These are phyloP conservation scores for Phalacrocorax pelagicus DNA, from an alignment of 2,113 vertebrate genomes.

Conservation along the genomic window DNA sequence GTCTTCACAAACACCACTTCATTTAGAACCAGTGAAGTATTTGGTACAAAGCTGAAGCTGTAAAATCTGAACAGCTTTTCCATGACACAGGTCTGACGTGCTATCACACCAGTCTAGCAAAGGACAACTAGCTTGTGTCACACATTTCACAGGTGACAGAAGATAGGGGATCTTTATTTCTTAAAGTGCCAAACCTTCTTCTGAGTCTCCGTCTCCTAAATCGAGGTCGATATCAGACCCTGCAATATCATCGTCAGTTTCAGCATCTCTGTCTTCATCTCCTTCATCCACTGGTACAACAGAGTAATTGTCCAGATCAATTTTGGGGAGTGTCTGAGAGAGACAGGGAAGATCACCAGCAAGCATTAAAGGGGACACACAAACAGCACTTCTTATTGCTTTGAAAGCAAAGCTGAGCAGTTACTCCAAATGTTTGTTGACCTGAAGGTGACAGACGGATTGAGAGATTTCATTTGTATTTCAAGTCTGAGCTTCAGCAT, in stretches of 20 bases:
- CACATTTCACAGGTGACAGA: not conserved
- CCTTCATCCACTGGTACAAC: conserved; percentile 86
- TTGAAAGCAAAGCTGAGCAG: not conserved
- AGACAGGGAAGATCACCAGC: not conserved
- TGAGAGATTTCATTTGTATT: not conserved
- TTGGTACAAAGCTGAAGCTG: not conserved
- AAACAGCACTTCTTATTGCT: not conserved
- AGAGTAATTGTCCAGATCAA: conserved; percentile 89
- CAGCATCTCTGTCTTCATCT: conserved; percentile 88
- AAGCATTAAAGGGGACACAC: not conserved
- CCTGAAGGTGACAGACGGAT: not conserved
- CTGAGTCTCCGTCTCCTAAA: conserved; percentile 73
- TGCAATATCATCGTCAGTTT: conserved; percentile 76
- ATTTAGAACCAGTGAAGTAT: not conserved
- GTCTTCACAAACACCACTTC: not conserved
- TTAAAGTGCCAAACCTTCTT: conserved; percentile 48
- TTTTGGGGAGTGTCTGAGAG: conserved; percentile 82
- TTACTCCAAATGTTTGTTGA: not conserved
- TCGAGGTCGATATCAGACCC: conserved; percentile 88
- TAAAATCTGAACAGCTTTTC: not conserved
- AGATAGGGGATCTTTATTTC: not conserved
- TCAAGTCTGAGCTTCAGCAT: not conserved
- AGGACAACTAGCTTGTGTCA: not conserved
- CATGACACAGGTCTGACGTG: not conserved
- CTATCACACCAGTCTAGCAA: not conserved